Evolutionary conservation across 2,797 vertebrate genomes (phyloP), one percentile per base, ranked within the genome.

Genomic region (Zalophus californianus): DNA sequence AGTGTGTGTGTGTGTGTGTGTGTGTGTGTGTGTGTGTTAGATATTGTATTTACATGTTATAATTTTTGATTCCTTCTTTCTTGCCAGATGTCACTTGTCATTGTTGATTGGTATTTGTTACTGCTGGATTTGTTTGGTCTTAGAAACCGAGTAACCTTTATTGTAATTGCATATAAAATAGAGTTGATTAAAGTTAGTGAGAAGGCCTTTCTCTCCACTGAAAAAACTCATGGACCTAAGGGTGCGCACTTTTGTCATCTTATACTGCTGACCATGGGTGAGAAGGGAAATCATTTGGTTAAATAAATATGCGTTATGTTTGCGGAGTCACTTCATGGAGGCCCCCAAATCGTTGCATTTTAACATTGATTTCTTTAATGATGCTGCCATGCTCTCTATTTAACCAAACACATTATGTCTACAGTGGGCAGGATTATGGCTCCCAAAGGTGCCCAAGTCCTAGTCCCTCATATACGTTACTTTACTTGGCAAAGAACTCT

Each of bases 181-280:
- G 72, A 95, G 64, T 56, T 94, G 91, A 97, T 97, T 97, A 94
- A 83, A 80, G 84, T 96, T 82, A 85, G 58, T n/a, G 20, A 87
- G 44, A 84, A 88, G 77, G 70, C 32, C 68, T 90, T 97, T 96
- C 73, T 90, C 11, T 89, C 35, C 58, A 29, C 35, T 80, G 95
- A 91, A 68, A 94, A 94, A 75, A 56, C 52, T 78, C 79, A 52
- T 14, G 78, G 86, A 79, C 86, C 83, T 93, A 52, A 90, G 84
- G 72, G 60, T 20, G 25, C 68, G 25, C 48, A n/a, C 48, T 91
- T 91, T 70, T 58, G 60, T 60, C 60, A 54, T 79, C 29, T 5
- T 72, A 60, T 1, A 29, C 73, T 72, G n/a, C 75, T 84, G 86
- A 89, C 77, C 68, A 56, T 4, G 21, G 75, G 38, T 95, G 56